Conservation (phyloP, 2,797 vertebrate species). For the Falco berigora region DNA sequence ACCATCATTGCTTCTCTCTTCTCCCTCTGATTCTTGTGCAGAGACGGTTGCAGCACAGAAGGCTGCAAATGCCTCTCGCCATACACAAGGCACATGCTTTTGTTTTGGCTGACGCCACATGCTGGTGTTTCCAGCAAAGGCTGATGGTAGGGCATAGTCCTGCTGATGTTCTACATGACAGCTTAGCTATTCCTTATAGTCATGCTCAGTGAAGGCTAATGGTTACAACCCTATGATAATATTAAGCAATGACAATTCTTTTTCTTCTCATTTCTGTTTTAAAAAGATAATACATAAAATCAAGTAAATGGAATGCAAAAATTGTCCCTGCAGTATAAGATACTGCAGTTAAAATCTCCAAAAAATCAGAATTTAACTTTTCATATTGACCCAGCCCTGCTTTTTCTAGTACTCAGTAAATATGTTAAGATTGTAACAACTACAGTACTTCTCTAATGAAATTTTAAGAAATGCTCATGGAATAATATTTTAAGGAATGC, state of each 20-base stretch:
- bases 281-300: not conserved
- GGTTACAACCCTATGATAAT: not conserved
- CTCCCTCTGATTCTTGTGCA: not conserved
- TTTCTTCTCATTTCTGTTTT: not conserved
- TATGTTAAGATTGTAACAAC: not conserved
- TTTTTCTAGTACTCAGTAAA: not conserved
- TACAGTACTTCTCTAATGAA: slow-evolving; percentile 27
- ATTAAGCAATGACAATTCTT: not conserved
- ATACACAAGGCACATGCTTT: not conserved
- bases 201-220: not conserved
- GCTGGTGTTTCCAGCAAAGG: not conserved
- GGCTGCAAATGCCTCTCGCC: not conserved
- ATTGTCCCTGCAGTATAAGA: not conserved
- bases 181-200: not conserved
- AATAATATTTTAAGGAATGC: slow-evolving; percentile 44
- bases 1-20: not conserved
- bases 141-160: not conserved
- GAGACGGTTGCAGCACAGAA: not conserved
- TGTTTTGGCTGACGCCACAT: not conserved
- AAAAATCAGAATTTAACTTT: not conserved
- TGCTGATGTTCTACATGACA: not conserved
- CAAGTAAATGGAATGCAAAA: not conserved
- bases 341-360: not conserved
- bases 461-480: slow-evolving; percentile 24
- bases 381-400: not conserved